Conservation (phyloP, 2,888 invertebrate genomes). For the Drosophila anceps region DNA sequence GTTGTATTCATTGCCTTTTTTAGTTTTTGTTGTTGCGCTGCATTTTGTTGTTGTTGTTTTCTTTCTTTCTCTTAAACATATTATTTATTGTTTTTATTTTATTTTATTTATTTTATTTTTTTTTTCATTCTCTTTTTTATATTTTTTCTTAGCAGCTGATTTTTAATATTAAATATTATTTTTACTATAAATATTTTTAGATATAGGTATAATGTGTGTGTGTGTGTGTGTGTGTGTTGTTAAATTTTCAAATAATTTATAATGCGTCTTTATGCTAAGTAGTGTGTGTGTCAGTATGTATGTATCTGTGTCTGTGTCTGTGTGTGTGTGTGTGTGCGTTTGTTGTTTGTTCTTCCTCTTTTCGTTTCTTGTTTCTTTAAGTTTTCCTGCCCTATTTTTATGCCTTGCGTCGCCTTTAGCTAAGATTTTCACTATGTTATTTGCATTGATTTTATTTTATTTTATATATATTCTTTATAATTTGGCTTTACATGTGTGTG, state of each 20-base stretch:
- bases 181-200: constrained; percentile 69
- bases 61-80: constrained; percentile 32
- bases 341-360: constrained; percentile 6
- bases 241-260: constrained; percentile 17
- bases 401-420: constrained; percentile 40
- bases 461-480: constrained; percentile 64
- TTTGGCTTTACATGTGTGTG: constrained; percentile 30
- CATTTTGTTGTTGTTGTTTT: constrained; percentile 31
- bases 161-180: constrained; percentile 73
- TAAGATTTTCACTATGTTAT: constrained; percentile 58
- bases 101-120: constrained; percentile 11
- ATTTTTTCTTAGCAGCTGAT: constrained; percentile 28
- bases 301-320: constrained; percentile 5
- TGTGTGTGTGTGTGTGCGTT: constrained; percentile 18
- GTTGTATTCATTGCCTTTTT: constrained; percentile 45
- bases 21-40: constrained; percentile 41
- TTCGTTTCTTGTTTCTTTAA: constrained; percentile 30
- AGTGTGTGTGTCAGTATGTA: constrained; percentile 18
- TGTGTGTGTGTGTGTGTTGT: constrained; percentile 23
- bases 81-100: constrained; percentile 25
- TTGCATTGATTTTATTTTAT: constrained; percentile 56
- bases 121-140: not conserved
- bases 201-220: constrained; percentile 57
- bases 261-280: constrained; percentile 49
- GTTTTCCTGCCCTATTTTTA: constrained; percentile 30